A percentile compares a stretch with the other conserved stretches of the same genome.
Evolutionary conservation across 2,113 vertebrate genomes (phyloP).

Genomic region (Albula glossodonta): DNA sequence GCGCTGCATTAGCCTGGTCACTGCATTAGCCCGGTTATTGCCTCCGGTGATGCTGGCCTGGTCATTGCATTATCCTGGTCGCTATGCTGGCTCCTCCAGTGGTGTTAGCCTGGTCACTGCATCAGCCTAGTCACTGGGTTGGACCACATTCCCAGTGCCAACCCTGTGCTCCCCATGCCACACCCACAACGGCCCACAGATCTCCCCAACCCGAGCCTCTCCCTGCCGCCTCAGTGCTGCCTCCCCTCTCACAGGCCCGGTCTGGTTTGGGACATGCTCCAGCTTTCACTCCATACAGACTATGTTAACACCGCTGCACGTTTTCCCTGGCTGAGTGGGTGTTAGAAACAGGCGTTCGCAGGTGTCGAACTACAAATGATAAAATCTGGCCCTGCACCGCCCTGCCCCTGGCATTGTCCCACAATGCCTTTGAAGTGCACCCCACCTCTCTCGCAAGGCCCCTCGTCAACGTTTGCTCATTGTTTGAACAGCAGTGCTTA

Average conservation of each 20-base stretch:
- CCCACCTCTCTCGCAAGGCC: background rate
- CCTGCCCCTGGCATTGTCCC: background rate
- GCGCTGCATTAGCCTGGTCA: no score
- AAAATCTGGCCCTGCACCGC: background rate
- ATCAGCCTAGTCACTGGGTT: no score
- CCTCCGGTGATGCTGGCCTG: no score
- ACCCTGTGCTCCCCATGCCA: no score
- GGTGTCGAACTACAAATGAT: conserved; percentile 4
- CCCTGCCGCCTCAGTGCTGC: background rate
- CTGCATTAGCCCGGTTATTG: no score
- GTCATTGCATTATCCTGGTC: no score
- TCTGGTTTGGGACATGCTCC: background rate
- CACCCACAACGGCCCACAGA: background rate
- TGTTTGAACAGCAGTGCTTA: background rate
- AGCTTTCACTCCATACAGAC: background rate
- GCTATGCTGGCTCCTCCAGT: no score
- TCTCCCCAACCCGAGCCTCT: background rate
- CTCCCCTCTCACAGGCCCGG: background rate
- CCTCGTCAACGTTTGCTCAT: background rate
- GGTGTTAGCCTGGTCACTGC: no score
- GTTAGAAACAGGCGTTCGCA: background rate
- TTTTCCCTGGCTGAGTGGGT: no score
- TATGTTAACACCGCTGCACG: background rate
- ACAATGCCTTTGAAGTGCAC: background rate
- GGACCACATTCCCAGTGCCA: no score